A percentile compares a stretch with the other conserved stretches of the same genome.
These are phyloP conservation scores for Macrophya annulata DNA, from an alignment of 2,888 invertebrate species.

Conservation along the genomic window DNA sequence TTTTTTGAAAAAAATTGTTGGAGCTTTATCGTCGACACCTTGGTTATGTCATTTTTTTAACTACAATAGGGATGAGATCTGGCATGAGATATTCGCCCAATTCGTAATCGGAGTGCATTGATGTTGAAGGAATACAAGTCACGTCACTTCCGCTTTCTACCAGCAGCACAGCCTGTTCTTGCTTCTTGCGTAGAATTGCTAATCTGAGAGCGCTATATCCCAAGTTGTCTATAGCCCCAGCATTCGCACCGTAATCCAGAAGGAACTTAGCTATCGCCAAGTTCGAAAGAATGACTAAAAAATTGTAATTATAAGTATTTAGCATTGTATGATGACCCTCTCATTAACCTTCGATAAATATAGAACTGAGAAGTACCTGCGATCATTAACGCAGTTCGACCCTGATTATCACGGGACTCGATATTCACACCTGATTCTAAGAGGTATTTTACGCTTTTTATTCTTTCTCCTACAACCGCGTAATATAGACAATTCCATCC, in stretches of 20 bases:
- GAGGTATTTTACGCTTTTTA: constrained; percentile 62
- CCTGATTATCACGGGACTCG: constrained; percentile 61
- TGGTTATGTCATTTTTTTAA: not conserved
- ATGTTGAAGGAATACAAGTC: constrained; percentile 49
- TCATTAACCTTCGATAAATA: not conserved
- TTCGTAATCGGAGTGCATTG: constrained; percentile 59
- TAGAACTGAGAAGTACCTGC: constrained; percentile 61
- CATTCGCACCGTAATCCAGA: constrained; percentile 61
- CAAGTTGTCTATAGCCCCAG: constrained; percentile 58
- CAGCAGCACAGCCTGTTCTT: constrained; percentile 63
- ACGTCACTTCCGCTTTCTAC: constrained; percentile 57
- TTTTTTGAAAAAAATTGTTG: not conserved
- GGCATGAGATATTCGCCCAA: constrained; percentile 62
- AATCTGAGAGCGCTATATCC: constrained; percentile 64
- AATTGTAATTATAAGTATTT: not conserved
- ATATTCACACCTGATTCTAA: constrained; percentile 60
- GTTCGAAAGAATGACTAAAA: constrained; percentile 65
- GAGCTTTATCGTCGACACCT: not conserved
- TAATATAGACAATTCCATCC: constrained; percentile 67
- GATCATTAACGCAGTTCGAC: constrained; percentile 67
- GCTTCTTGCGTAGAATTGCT: constrained; percentile 64
- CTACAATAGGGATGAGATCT: constrained; percentile 56
- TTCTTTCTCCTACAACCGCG: constrained; percentile 64
- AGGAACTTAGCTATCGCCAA: constrained; percentile 61
- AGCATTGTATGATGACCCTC: too few species aligned